Conservation (phyloP, 2,888 invertebrate genomes). For the Idaea straminata region DNA sequence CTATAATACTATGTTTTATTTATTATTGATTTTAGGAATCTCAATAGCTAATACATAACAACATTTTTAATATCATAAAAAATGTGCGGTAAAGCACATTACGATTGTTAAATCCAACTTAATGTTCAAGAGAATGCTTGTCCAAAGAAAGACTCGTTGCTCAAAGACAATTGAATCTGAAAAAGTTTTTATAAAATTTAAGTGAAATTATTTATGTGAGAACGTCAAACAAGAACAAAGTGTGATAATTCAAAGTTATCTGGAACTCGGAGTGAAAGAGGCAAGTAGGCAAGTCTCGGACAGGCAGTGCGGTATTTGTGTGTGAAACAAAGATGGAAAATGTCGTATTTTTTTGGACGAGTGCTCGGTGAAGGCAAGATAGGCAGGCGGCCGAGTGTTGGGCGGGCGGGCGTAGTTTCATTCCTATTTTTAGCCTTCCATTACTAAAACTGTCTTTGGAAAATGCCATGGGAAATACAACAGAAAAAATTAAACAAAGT, state of each 20-base stretch:
- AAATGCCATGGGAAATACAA: not conserved
- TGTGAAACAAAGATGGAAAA: slow-evolving; percentile 16
- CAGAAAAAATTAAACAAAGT: not conserved
- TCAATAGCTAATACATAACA: slow-evolving; percentile 8
- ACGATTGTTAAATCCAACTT: not conserved
- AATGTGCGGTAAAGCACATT: too few relatives aligned
- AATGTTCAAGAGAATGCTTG: not conserved
- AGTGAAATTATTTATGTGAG: slow-evolving; percentile 37
- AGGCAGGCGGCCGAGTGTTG: not conserved
- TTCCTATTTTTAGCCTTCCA: not conserved
- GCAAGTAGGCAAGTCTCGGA: slow-evolving; percentile 1
- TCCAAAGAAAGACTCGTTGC: not conserved
- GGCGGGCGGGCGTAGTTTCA: not conserved
- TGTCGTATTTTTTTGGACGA: slow-evolving; percentile 12
- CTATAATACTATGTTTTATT: too few relatives aligned
- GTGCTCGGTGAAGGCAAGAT: not conserved
- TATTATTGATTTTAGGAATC: too few relatives aligned
- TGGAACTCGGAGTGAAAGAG: slow-evolving; percentile 30
- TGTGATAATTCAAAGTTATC: slow-evolving; percentile 51
- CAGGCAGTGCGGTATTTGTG: not conserved
- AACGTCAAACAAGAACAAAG: slow-evolving; percentile 49
- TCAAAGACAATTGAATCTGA: slow-evolving; percentile 21
- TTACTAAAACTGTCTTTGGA: not conserved
- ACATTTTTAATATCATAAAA: too few relatives aligned
- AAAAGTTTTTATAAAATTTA: slow-evolving; percentile 31